A percentile compares a stretch with the other conserved stretches of the same genome.
Evolutionary conservation across 2,113 vertebrate genomes (phyloP).

Genomic region (Eublepharis macularius): DNA sequence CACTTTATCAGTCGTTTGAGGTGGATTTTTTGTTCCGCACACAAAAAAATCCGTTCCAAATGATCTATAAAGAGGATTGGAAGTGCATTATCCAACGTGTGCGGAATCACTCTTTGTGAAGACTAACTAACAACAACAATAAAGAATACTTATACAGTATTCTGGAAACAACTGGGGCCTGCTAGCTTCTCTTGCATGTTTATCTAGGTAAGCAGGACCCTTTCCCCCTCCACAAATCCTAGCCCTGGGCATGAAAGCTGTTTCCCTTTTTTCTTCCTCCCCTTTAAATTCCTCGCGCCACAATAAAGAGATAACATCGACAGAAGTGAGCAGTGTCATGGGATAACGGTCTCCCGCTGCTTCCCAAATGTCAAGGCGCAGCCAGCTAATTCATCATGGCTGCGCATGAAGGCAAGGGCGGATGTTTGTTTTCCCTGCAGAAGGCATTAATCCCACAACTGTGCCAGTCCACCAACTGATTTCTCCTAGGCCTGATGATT

Average conservation of each 20-base stretch:
- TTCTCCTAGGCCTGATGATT: conserved; percentile 20
- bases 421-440: conserved; percentile 58
- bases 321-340: conserved; percentile 65
- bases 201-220: neutral
- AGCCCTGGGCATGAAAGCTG: conserved; percentile 41
- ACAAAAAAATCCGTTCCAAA: no score
- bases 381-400: conserved; percentile 69
- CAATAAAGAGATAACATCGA: conserved; percentile 78
- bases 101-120: no score
- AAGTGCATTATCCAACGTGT: no score
- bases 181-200: neutral
- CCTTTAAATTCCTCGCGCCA: conserved; percentile 61
- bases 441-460: conserved; percentile 58
- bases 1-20: no score
- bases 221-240: neutral
- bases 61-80: no score
- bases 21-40: no score
- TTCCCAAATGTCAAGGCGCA: conserved; percentile 68
- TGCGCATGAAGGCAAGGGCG: conserved; percentile 36
- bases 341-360: conserved; percentile 70
- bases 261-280: conserved; percentile 13
- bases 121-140: no score
- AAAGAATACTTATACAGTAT: no score
- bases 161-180: no score
- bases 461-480: neutral